Evolutionary conservation across 2,113 vertebrate species (phyloP), one percentile per base, ranked within the genome.

Genomic region (Notothenia coriiceps): DNA sequence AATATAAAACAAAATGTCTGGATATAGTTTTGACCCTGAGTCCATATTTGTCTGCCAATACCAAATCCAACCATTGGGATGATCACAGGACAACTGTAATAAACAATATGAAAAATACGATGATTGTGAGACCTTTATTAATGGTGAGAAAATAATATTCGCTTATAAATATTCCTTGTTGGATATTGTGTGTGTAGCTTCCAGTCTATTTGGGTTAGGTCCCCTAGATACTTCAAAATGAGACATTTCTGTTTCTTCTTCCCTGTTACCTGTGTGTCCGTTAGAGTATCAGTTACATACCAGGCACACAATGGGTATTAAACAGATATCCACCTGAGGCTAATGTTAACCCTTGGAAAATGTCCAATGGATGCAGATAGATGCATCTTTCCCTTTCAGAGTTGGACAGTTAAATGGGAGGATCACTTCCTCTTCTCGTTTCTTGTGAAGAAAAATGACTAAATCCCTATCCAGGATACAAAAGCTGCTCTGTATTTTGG

Each of bases 301-400:
- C 18, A 18, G 66, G 6, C 47, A 40, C 51, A 90, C 80, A 87
- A 84, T 80, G 50, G 62, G 3, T 25, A 47, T 63, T 62, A 59
- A 74, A 74, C 51, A 71, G 43, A 76, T 63, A 75, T 64, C 51
- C 15, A 17, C 52, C 22, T 40, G 43, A 52, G 67, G 56, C 52
- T 74, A 13, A 46, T 44, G 43, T 20, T 50, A 59, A 65, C 18
- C 40, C 12, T 57, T 62, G 35, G 43, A 69, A 66, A 57, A 51
- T 3, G 10, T 61, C 50, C 40, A 20, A n/a, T 43, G 6, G 15
- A 56, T 64, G 40, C 56, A 50, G 35, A 43, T 17, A 25, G 22
- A 33, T 20, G 6, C 49, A 22, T 25, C 44, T 65, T 68, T 49
- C 35, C n/a, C 12, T 12, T 10, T 67, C 4, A 13, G 15, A 49